These are phyloP conservation scores for Poeciliopsis prolifica DNA, from an alignment of 2,113 vertebrate species.

Conservation along the genomic window DNA sequence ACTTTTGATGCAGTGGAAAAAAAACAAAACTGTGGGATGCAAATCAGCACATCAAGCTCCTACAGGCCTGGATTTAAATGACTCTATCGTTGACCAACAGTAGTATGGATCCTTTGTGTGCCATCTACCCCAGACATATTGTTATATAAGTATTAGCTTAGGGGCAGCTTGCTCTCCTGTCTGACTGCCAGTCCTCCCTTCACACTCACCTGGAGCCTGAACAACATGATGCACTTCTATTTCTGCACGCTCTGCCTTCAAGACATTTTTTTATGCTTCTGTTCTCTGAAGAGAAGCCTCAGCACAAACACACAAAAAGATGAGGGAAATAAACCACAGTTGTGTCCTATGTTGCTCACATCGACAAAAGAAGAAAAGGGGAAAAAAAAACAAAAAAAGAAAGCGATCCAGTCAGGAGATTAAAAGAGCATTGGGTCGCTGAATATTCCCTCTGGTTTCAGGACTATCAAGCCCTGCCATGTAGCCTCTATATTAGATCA, in stretches of 20 bases:
- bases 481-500: conserved; percentile 66
- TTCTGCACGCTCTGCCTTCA: conserved; percentile 59
- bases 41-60: conserved; percentile 75
- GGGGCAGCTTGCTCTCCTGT: conserved; percentile 60
- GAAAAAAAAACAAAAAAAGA: neutral
- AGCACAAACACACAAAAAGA: conserved; percentile 57
- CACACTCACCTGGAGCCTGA: conserved; percentile 58
- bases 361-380: conserved; percentile 1
- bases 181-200: conserved; percentile 58
- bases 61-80: conserved; percentile 69
- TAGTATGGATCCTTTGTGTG: conserved; percentile 75
- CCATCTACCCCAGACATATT: conserved; percentile 72
- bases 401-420: conserved; percentile 57
- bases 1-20: conserved; percentile 59
- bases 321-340: conserved; percentile 48
- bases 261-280: conserved; percentile 62
- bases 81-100: conserved; percentile 72
- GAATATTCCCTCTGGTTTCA: conserved; percentile 57
- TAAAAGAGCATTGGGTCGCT: conserved; percentile 41
- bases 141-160: conserved; percentile 71
- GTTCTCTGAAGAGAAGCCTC: conserved; percentile 54
- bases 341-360: conserved; percentile 17
- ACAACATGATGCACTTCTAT: conserved; percentile 66
- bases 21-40: conserved; percentile 71
- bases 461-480: conserved; percentile 45